Base-by-base conservation (phyloP, 2,888 invertebrate genomes). In the Colletes collaris region DNA sequence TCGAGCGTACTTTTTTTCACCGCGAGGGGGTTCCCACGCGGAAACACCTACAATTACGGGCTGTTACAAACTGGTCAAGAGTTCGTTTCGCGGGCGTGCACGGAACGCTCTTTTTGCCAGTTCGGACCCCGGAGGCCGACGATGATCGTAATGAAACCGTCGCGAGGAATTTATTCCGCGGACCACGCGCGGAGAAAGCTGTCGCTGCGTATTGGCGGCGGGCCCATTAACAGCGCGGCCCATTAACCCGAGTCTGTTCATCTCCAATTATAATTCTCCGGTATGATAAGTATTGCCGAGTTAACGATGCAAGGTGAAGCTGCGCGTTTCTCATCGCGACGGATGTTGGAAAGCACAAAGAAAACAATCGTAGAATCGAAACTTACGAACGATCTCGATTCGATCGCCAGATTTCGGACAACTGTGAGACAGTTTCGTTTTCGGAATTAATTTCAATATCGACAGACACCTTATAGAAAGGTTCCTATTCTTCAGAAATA, bases 241-340 rank as follows among this genome's bases (percentile, higher is more conserved):
- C 50, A 76, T 79, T 79, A 84, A 82, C 84, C 84, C 55, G 40
- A 60, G 84, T 74, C 56, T 75, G 64, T 53, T 72, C 62, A 63
- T 53, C 62, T 66, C 74, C 76, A 81, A 85, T 85, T 85, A 81
- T 75, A 64, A 58, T 68, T 65, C 65, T 44, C 49, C 63, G 55
- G 63, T 79, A 73, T 63, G 67, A 84, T 76, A 72, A 59, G 60
- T 70, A 79, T 79, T 81, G 75, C 64, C 65, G 55, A 63, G 77
- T 62, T 79, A 74, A 84, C 65, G 73, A 79, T 62, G 67, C 79
- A 53, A 75, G 79, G 62, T 63, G 69, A 79, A 79, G 44, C 72
- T 66, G 76, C 55, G 53, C 46, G 74, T 76, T 69, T 72, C 81
- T 83, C 72, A 69, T 72, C 63, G 49, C 74, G 64, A 37, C 52